Evolutionary conservation across 2,888 invertebrate species (phyloP).

Genomic region (Ligdia adustata): DNA sequence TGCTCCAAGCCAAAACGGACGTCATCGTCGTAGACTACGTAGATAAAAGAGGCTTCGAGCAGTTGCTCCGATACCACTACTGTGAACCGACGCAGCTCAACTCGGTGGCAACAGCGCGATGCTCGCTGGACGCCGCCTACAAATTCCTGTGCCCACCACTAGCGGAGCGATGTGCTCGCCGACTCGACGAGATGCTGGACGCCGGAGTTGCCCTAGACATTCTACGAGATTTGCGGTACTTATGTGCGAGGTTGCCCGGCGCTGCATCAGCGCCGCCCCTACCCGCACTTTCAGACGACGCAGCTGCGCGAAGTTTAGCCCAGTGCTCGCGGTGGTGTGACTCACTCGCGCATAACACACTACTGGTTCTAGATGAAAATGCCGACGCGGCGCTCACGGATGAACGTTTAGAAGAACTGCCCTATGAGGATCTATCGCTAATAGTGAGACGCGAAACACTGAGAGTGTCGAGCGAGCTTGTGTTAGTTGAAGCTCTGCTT

Average conservation of each 20-base stretch:
- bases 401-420: conserved; percentile 82
- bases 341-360: conserved; percentile 87
- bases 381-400: conserved; percentile 70
- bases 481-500: conserved; percentile 86
- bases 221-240: conserved; percentile 81
- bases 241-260: conserved; percentile 72
- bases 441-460: conserved; percentile 88
- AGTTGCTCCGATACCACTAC: conserved; percentile 86
- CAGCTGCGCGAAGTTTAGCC: conserved; percentile 67
- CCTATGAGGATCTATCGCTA: conserved; percentile 85
- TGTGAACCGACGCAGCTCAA: conserved; percentile 85
- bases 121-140: conserved; percentile 89
- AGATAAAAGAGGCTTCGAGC: conserved; percentile 87
- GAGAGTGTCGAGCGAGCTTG: conserved; percentile 85
- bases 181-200: conserved; percentile 86
- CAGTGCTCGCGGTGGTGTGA: conserved; percentile 82
- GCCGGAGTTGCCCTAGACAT: conserved; percentile 87
- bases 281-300: conserved; percentile 66
- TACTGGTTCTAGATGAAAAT: conserved; percentile 78
- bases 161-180: conserved; percentile 87
- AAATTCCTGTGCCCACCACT: conserved; percentile 89
- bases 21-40: conserved; percentile 83
- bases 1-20: conserved; percentile 73
- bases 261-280: conserved; percentile 80
- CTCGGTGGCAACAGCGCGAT: conserved; percentile 86